Evolutionary conservation across 2,888 invertebrate species (phyloP), one percentile per base, ranked within the genome.

Genomic region (Xanthorhoe designata): DNA sequence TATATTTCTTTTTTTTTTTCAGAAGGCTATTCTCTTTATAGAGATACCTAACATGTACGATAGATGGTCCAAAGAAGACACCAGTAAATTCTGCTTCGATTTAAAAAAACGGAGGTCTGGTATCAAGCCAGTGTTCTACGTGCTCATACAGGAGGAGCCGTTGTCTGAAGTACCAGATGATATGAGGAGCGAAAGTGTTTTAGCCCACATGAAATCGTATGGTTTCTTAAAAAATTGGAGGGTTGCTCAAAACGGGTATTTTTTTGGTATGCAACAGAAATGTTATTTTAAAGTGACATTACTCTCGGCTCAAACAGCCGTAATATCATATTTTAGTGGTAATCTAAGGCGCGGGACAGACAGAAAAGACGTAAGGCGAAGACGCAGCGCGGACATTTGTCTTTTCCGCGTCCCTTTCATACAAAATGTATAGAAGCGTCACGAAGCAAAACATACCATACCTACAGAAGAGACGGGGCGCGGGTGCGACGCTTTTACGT

Each of bases 21-120:
- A 83, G 83, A 71, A 57, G 54, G 75, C 77, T 7, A 51, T 64
- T 0, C 49, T 81, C 0, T 62, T 66, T 49, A 49, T 81, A 13
- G 81, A 83, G 60, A 47, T 68, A 5, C 80, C 80, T 3, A 82
- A 83, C 51, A 71, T 76, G 0, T 83, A 76, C 49, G 15, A 72
- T 0, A 71, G 78, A 45, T 83, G 78, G 79, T 75, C 58, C 7
- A 61, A 61, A 7, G n/a, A 76, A 53, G 32, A 53, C 0, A 57
- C 68, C 53, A 17, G 50, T 0, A 55, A 74, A 52, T 82, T 72
- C 53, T 83, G 83, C 47, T 29, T 80, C 0, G 83, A 83, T 63
- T 80, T 74, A 18, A 62, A 54, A 19, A 54, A 3, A 9, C 50
- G 13, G 3, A 13, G 9, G n/a, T 2, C 0, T 13, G 8, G 10